Conservation (phyloP, 2,888 invertebrate species). For the Exephanes ischioxanthus region DNA sequence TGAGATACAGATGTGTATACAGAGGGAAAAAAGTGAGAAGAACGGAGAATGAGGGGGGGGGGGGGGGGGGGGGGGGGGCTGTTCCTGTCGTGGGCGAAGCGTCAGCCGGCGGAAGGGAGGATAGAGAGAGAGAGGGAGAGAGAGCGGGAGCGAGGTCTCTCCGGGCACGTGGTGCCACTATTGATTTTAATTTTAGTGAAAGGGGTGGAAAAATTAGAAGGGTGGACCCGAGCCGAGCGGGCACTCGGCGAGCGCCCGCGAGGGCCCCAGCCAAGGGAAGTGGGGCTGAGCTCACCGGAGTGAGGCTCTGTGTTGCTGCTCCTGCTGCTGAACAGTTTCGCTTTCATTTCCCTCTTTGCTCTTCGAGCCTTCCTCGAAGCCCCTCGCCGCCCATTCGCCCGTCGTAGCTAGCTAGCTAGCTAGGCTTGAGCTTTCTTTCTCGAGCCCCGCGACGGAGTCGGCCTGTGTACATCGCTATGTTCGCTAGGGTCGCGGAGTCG, state of each 20-base stretch:
- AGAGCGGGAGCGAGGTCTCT: conserved; percentile 62
- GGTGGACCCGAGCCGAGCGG: conserved; percentile 76
- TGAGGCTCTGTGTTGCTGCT: conserved; percentile 73
- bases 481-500: conserved; percentile 57
- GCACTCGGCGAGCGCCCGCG: conserved; percentile 68
- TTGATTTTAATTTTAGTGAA: conserved; percentile 85
- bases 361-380: conserved; percentile 63
- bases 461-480: conserved; percentile 40
- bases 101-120: conserved; percentile 61
- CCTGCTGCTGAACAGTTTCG: conserved; percentile 83
- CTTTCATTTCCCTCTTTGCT: conserved; percentile 83
- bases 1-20: conserved; percentile 32
- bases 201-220: conserved; percentile 85
- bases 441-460: conserved; percentile 27
- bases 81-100: conserved; percentile 68
- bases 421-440: conserved; percentile 44
- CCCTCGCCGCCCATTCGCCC: background rate
- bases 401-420: conserved; percentile 58
- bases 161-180: conserved; percentile 85
- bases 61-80: conserved; percentile 54
- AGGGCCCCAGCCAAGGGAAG: conserved; percentile 65
- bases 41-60: conserved; percentile 45
- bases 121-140: conserved; percentile 46
- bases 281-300: conserved; percentile 76
- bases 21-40: conserved; percentile 51